These are phyloP conservation scores for Axis porcinus DNA, from an alignment of 2,113 vertebrate species.

Conservation along the genomic window DNA sequence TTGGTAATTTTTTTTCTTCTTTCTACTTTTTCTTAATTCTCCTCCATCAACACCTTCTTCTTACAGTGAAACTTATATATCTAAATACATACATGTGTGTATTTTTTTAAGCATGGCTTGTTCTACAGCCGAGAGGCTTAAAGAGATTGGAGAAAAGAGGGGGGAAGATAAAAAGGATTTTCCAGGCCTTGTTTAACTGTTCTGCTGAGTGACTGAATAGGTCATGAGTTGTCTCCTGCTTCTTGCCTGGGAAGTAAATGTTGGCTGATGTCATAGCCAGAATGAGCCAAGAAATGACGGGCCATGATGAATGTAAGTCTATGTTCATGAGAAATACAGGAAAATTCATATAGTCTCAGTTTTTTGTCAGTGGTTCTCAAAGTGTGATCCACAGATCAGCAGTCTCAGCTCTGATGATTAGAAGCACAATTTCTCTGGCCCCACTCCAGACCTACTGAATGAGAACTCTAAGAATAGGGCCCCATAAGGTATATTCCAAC, in stretches of 20 bases:
- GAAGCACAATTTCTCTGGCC: background rate
- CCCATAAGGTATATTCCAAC: background rate
- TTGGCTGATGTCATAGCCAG: slow-evolving; percentile 31
- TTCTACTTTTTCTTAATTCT: background rate
- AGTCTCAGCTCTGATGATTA: background rate
- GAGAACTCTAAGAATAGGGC: background rate
- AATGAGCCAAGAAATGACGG: slow-evolving; percentile 29
- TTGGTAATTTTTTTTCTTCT: background rate
- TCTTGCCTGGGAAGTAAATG: slow-evolving; percentile 22
- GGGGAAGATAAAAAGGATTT: background rate
- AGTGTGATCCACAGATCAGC: background rate
- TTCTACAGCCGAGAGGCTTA: background rate
- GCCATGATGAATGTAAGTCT: background rate
- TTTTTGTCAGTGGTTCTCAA: background rate
- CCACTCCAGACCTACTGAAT: background rate
- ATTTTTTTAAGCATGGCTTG: background rate
- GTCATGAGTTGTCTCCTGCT: slow-evolving; percentile 14
- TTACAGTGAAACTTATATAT: background rate
- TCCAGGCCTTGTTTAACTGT: background rate
- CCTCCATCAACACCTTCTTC: background rate
- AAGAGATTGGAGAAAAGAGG: background rate
- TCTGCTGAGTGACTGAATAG: background rate
- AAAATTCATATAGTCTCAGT: background rate
- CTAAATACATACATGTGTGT: background rate
- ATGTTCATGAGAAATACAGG: slow-evolving; percentile 21